phyloP scores from a whole-genome alignment of 1,140 invertebrate species.

The Drosophila nikananu region DNA sequence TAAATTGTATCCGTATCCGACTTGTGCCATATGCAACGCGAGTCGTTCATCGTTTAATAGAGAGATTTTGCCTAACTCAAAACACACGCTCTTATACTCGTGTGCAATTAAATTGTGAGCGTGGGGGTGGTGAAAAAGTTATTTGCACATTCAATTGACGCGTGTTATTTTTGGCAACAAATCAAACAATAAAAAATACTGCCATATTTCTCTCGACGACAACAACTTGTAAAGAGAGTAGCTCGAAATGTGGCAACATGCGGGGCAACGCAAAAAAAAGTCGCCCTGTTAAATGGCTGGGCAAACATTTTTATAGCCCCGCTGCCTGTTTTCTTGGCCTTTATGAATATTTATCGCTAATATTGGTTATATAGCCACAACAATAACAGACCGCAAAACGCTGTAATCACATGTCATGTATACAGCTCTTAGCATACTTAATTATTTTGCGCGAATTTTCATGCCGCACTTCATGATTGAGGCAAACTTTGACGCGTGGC shows the following conservation, averaged over 20 bases:
- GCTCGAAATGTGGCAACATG: slow-evolving; percentile 59
- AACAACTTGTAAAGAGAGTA: slow-evolving; percentile 21
- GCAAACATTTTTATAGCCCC: slow-evolving; percentile 61
- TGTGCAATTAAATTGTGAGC: slow-evolving; percentile 8
- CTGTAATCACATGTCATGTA: slow-evolving; percentile 57
- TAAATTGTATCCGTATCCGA: slow-evolving; percentile 1
- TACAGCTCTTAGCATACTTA: slow-evolving; percentile 38
- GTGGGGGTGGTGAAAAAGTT: slow-evolving; percentile 25
- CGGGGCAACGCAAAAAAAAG: slow-evolving; percentile 39
- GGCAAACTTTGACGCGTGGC: slow-evolving; percentile 74
- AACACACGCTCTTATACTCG: background rate
- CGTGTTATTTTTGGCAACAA: slow-evolving; percentile 67
- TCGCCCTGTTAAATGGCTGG: slow-evolving; percentile 62
- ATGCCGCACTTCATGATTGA: slow-evolving; percentile 31
- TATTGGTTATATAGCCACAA: slow-evolving; percentile 59
- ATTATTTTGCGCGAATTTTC: slow-evolving; percentile 61
- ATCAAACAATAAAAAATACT: slow-evolving; percentile 56
- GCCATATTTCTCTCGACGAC: slow-evolving; percentile 27
- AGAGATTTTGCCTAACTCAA: slow-evolving; percentile 2
- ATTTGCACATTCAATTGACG: slow-evolving; percentile 73
- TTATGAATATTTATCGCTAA: slow-evolving; percentile 71
- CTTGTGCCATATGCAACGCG: background rate
- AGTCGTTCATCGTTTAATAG: background rate
- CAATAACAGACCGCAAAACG: slow-evolving; percentile 45
- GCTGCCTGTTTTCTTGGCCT: slow-evolving; percentile 60